Base-by-base conservation (phyloP, 1,140 invertebrate genomes). In the Planococcus citri region DNA sequence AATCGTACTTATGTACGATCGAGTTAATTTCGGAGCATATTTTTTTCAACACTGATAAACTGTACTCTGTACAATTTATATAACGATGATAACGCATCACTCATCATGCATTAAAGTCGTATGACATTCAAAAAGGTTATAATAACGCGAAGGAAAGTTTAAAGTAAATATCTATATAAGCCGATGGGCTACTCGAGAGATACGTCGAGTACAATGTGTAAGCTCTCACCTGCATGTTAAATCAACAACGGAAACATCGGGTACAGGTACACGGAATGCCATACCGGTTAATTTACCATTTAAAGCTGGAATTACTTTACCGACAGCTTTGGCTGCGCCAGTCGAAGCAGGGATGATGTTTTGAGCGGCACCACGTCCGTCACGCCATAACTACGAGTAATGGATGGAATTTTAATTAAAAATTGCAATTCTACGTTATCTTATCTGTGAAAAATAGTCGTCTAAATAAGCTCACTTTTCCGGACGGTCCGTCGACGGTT, bases 331-430 rank as follows among this genome's bases (percentile, higher is more conserved):
- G 72, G 97, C 97, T 70, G 97, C 97, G 71, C 97, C 97, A 75
- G 97, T 99, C 1, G 93, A 84, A 22, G 96, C 92, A n/a, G 97
- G 97, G 77, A 99, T 98, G 78, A 99, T 98, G 78, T 99, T 99
- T 76, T 94, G 92, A 58, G 86, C 86, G 73, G 95, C 95, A 75
- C 93, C 94, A 82, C 97, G 90, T 14, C 97, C 96, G 82, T 95
- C 95, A 75, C 97, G 86, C 96, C 96, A 99, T 73, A 90, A 78
- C 83, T 88, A 72, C 10, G 70, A 74, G 68, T n/a, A n/a, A n/a
- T n/a, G n/a, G 73, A 72, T 74, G 70, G 68, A 8, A 17, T 64
- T 57, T 70, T 37, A 73, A 38, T 27, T 27, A 69, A 24, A 61
- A n/a, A 70, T 33, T 38, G n/a, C 17, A 17, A 29, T n/a, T 0